A percentile compares a stretch with the other conserved stretches of the same genome.
phyloP scores from a whole-genome alignment of 2,113 vertebrate genomes.

The Brachyistius frenatus region DNA sequence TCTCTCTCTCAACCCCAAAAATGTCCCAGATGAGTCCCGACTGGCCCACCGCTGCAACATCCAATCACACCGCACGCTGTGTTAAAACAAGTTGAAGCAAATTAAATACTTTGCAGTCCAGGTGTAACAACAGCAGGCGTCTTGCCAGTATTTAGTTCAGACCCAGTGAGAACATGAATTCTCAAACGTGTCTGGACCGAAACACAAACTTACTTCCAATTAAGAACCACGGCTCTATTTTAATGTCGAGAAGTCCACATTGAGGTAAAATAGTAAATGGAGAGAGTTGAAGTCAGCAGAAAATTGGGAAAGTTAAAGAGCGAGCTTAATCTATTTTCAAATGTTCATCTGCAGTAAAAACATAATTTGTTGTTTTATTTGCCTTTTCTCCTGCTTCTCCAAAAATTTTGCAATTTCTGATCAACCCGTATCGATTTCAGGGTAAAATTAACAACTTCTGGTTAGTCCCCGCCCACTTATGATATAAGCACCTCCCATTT shows the following conservation, averaged over 20 bases:
- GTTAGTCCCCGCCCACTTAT: too few relatives aligned
- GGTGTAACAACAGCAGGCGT: slow-evolving; percentile 4
- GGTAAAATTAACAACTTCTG: too few relatives aligned
- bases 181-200: background rate
- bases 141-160: slow-evolving; percentile 7
- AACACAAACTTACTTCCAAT: background rate
- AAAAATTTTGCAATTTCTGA: too few relatives aligned
- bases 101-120: slow-evolving; percentile 22
- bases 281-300: background rate
- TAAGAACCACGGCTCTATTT: background rate
- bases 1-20: slow-evolving; percentile 14
- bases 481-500: too few relatives aligned
- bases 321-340: too few relatives aligned
- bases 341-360: too few relatives aligned
- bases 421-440: too few relatives aligned
- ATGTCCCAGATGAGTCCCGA: slow-evolving; percentile 32
- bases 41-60: background rate
- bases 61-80: background rate
- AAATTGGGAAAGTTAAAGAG: too few relatives aligned
- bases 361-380: too few relatives aligned
- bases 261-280: background rate
- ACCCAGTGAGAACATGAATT: background rate
- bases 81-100: slow-evolving; percentile 25
- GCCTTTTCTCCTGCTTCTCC: too few relatives aligned
- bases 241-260: background rate